phyloP scores from a whole-genome alignment of 2,797 vertebrate species.

The Phalloptychus januarius region DNA sequence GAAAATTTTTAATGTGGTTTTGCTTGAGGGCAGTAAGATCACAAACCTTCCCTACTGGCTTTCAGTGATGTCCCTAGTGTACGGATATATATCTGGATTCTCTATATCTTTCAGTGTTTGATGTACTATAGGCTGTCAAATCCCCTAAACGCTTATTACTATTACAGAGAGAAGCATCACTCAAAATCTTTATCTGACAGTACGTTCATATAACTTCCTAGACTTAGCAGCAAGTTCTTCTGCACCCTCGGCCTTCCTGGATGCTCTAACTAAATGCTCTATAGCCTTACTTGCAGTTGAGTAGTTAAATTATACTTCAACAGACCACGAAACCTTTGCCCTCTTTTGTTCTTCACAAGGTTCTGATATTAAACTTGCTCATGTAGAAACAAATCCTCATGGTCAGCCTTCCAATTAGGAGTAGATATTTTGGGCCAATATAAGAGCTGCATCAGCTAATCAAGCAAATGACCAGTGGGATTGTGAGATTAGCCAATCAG shows the following conservation, averaged over 20 bases:
- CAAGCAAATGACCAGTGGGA: background rate
- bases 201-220: background rate
- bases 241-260: background rate
- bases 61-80: background rate
- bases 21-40: constrained; percentile 4
- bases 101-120: background rate
- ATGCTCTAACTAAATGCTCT: background rate
- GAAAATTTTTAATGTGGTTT: background rate
- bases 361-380: background rate
- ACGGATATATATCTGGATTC: background rate
- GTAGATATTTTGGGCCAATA: background rate
- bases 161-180: background rate
- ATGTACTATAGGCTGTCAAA: background rate
- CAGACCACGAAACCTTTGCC: background rate
- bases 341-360: background rate
- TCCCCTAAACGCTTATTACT: background rate
- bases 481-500: background rate
- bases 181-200: background rate
- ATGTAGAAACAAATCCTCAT: background rate
- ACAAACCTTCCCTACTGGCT: background rate
- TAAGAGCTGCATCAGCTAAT: background rate
- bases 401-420: background rate
- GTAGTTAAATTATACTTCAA: background rate
- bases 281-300: background rate
- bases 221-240: background rate